phyloP scores from a whole-genome alignment of 1,140 invertebrate species.

The Drosophila mayri region DNA sequence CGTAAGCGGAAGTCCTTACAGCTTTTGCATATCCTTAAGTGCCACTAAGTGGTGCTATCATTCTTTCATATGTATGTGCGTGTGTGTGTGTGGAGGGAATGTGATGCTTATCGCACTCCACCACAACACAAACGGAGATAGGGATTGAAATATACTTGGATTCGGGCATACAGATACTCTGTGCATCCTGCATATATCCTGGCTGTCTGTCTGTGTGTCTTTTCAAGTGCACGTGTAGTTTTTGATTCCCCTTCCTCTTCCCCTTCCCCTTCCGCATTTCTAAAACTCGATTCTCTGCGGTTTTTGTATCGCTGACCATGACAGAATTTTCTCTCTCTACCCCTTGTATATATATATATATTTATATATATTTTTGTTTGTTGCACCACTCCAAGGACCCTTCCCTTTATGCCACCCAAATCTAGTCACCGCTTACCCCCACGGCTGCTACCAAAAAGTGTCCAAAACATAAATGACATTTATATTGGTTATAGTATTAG shows the following conservation, averaged over 20 bases:
- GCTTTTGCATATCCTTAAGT: slow-evolving; percentile 81
- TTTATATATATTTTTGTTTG: not conserved
- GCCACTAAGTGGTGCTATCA: slow-evolving; percentile 78
- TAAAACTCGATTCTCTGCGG: slow-evolving; percentile 26
- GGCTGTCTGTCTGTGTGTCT: slow-evolving; percentile 19
- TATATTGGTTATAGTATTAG: slow-evolving; percentile 80
- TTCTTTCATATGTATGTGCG: slow-evolving; percentile 40
- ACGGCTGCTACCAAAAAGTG: slow-evolving; percentile 51
- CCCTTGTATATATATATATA: not conserved
- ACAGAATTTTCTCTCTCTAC: slow-evolving; percentile 59
- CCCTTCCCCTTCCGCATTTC: not conserved
- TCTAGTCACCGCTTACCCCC: slow-evolving; percentile 1
- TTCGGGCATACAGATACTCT: slow-evolving; percentile 7
- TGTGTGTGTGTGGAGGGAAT: slow-evolving; percentile 37
- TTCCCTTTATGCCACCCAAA: not conserved
- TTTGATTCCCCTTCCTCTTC: slow-evolving; percentile 33
- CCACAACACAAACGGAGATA: slow-evolving; percentile 19
- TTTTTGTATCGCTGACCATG: slow-evolving; percentile 72
- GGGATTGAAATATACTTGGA: slow-evolving; percentile 22
- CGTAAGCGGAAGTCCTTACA: slow-evolving; percentile 72
- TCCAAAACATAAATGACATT: slow-evolving; percentile 80
- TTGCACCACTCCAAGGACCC: slow-evolving; percentile 22
- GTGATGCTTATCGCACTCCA: slow-evolving; percentile 68
- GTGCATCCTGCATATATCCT: slow-evolving; percentile 17
- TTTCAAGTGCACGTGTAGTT: slow-evolving; percentile 70